Base-by-base conservation (phyloP, 2,888 invertebrate genomes). In the Lydus trimaculatus region DNA sequence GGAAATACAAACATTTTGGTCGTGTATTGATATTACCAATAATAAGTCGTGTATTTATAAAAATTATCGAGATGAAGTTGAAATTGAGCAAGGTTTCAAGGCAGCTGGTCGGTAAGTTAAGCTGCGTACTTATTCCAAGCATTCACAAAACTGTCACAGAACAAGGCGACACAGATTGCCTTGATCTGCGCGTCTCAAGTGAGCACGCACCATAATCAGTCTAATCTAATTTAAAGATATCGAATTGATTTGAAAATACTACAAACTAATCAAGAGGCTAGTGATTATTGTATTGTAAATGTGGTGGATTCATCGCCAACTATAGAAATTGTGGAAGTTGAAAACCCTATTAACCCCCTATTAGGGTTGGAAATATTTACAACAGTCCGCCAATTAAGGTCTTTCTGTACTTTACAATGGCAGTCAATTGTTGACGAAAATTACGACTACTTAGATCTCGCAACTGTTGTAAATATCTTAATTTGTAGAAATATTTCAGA, bases 321-420 rank as follows among this genome's bases (percentile, higher is more conserved):
- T n/a, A 58, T 70, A 9, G 70, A 72, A 61, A 64, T 72, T 39
- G 72, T 66, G 1, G 66, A 67, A 39, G 58, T 70, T 23, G 68
- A 66, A 15, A 64, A 31, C 23, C 70, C 72, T 6, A 36, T 68
- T 13, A 70, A 67, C 31, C 69, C 72, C 8, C 31, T 61, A 11
- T 20, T 5, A 5, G 68, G 64, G 8, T n/a, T 72, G 0, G 64
- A 65, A 67, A 61, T 72, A 15, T 48, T 31, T 3, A 61, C 63
- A 4, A 66, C 60, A n/a, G 23, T 71, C 28, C 60, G 63, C 39
- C 60, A 64, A 39, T 39, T 72, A 20, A 17, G 48, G 13, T 63
- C 66, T 31, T 71, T 63, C 52, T 72, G 71, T 59, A 59, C 65
- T 33, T 58, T 72, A 52, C 70, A 72, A 61, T 72, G 72, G 72